phyloP scores from a whole-genome alignment of 2,888 invertebrate genomes.

The Poecilobothrus nobilitatus region DNA sequence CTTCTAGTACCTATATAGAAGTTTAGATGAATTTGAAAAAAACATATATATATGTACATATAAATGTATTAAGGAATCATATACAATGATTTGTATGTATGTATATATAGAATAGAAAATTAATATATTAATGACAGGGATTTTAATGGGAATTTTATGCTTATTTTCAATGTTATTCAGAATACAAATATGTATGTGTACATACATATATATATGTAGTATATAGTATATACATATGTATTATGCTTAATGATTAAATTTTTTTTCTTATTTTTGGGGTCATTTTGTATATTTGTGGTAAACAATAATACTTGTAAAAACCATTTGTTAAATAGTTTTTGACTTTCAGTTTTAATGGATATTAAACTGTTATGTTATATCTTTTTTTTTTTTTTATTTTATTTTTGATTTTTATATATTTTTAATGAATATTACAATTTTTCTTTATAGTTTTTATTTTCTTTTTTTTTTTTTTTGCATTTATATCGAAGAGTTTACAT shows the following conservation, averaged over 20 bases:
- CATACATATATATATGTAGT: too few species aligned
- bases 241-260: too few species aligned
- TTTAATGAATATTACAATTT: too few species aligned
- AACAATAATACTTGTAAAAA: too few species aligned
- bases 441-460: too few species aligned
- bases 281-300: too few species aligned
- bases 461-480: too few species aligned
- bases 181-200: neutral
- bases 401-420: neutral
- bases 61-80: neutral
- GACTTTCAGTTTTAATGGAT: neutral
- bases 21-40: neutral
- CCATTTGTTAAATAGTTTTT: neutral
- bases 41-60: too few species aligned
- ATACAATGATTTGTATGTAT: neutral
- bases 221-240: too few species aligned
- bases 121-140: slow-evolving; percentile 5
- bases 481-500: too few species aligned
- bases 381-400: neutral
- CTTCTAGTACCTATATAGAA: too few species aligned
- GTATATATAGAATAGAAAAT: neutral
- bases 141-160: slow-evolving; percentile 8
- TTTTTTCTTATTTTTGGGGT: too few species aligned
- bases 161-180: neutral
- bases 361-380: neutral